A percentile compares a stretch with the other conserved stretches of the same genome.
These are phyloP conservation scores for Drosophila suboccidentalis DNA, from an alignment of 2,888 invertebrate species.

Conservation along the genomic window DNA sequence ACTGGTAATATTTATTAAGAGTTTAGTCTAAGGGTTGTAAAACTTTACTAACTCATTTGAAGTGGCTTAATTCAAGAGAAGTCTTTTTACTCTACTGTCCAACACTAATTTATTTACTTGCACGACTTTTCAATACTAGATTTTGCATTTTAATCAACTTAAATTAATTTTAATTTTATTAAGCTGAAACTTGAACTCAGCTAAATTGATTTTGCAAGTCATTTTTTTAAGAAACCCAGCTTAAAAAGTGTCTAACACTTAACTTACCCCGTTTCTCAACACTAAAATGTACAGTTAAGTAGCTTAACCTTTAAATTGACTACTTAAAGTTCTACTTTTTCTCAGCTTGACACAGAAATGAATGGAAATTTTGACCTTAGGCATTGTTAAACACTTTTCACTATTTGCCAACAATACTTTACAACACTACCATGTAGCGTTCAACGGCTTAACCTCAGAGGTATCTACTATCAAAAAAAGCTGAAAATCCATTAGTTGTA, in stretches of 20 bases:
- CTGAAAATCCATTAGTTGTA: conserved; percentile 55
- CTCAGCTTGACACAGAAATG: neutral
- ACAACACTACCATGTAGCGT: conserved; percentile 28
- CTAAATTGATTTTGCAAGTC: neutral
- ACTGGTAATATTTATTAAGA: conserved; percentile 26
- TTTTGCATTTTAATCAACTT: neutral
- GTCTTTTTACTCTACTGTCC: too few relatives aligned
- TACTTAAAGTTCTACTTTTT: neutral
- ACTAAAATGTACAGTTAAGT: neutral
- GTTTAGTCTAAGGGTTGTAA: conserved; percentile 19
- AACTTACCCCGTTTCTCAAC: neutral
- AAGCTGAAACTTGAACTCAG: neutral
- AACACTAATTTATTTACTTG: neutral
- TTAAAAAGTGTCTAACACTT: neutral
- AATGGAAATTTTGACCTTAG: neutral
- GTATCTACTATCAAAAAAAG: conserved; percentile 17
- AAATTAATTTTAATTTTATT: neutral
- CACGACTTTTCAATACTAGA: neutral
- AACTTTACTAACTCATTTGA: neutral
- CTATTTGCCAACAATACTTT: conserved; percentile 22
- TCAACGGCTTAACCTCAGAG: conserved; percentile 21
- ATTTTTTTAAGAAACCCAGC: neutral
- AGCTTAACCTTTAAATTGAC: neutral
- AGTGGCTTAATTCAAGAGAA: too few relatives aligned
- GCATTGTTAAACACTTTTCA: conserved; percentile 23